A percentile compares a stretch with the other conserved stretches of the same genome.
Evolutionary conservation across 2,113 vertebrate genomes (phyloP).

Genomic region (Phaethornis superciliosus): DNA sequence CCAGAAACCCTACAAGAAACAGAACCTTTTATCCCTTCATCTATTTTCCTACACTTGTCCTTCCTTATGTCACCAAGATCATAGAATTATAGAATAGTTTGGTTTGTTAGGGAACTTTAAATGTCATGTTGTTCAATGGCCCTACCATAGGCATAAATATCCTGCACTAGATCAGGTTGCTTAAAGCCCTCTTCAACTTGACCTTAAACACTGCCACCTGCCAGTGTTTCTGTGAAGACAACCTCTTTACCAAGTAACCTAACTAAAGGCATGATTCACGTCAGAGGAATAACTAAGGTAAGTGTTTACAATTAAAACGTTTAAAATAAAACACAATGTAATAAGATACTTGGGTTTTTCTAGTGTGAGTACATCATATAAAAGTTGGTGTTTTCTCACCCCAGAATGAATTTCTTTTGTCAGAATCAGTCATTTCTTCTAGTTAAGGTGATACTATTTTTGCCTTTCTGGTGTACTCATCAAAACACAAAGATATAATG

Average conservation of each 20-base stretch:
- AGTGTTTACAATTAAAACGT: neutral
- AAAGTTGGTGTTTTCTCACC: neutral
- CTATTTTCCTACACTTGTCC: neutral
- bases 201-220: neutral
- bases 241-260: neutral
- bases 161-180: neutral
- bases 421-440: neutral
- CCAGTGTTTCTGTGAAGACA: neutral
- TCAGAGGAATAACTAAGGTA: neutral
- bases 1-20: neutral
- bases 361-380: neutral
- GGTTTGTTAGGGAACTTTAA: neutral
- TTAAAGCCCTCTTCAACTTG: neutral
- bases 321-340: neutral
- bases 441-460: neutral
- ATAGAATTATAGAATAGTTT: neutral
- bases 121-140: neutral
- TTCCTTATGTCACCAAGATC: neutral
- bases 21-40: neutral
- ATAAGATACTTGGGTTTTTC: neutral
- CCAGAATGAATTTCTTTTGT: neutral
- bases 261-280: neutral
- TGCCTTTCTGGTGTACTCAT: neutral
- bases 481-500: neutral
- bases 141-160: neutral